These are phyloP conservation scores for Nannospalax galili DNA, from an alignment of 2,113 vertebrate genomes.

Conservation along the genomic window DNA sequence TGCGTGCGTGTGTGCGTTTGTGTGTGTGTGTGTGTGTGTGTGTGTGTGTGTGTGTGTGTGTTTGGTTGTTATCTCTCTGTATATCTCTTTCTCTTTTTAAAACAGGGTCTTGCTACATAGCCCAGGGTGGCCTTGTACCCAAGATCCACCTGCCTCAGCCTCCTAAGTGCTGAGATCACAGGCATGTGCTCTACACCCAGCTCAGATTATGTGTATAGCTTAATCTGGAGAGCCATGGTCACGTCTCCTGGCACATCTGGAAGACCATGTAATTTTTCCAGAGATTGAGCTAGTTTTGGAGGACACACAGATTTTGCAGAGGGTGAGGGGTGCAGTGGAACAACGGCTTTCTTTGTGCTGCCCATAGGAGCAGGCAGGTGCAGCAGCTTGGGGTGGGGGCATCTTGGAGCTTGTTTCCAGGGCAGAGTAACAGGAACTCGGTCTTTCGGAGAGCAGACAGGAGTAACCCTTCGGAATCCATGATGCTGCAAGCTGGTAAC, in stretches of 20 bases:
- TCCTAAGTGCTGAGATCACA: neutral
- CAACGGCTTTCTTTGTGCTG: neutral
- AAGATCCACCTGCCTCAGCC: neutral
- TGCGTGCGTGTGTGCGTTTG: too few species aligned
- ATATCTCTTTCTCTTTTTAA: neutral
- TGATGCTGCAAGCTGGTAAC: neutral
- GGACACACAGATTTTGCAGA: neutral
- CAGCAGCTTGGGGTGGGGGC: rapidly evolving
- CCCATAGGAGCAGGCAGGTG: neutral
- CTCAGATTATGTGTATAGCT: neutral
- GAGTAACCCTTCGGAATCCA: neutral
- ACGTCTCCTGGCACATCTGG: rapidly evolving
- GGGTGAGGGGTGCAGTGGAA: neutral
- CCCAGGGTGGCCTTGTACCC: neutral
- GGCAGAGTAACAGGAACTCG: neutral
- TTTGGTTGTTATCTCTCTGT: neutral
- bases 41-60: too few species aligned
- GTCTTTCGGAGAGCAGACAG: neutral
- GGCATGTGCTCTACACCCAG: too few species aligned
- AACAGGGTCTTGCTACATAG: neutral
- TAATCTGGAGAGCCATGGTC: neutral
- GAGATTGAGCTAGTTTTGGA: neutral
- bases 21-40: too few species aligned
- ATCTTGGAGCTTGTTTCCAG: neutral
- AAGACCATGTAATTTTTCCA: rapidly evolving